phyloP scores from a whole-genome alignment of 2,797 vertebrate species.

The Simalia tracyae region DNA sequence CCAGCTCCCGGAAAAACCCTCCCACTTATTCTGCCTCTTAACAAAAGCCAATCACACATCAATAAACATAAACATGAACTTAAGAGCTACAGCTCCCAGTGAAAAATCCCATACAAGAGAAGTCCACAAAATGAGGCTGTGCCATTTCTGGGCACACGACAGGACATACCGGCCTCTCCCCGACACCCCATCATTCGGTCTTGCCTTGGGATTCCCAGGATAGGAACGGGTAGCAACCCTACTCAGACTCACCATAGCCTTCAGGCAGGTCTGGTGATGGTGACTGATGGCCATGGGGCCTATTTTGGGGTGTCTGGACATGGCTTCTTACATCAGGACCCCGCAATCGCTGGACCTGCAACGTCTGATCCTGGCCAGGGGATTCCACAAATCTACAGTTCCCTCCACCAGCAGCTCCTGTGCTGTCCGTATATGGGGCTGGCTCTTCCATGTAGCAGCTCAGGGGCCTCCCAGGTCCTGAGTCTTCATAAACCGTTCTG shows the following conservation, averaged over 20 bases:
- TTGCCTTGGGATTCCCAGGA: background rate
- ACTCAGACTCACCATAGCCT: slow-evolving; percentile 80
- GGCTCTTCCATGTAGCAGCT: slow-evolving; percentile 96
- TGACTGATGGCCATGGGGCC: slow-evolving; percentile 91
- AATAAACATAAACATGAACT: background rate
- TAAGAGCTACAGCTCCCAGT: background rate
- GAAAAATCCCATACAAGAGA: background rate
- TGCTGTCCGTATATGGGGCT: slow-evolving; percentile 89
- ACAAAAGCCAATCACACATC: background rate
- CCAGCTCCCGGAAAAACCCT: background rate
- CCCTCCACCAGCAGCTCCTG: slow-evolving; percentile 89
- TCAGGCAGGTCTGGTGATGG: slow-evolving; percentile 95
- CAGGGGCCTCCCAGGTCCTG: slow-evolving; percentile 81
- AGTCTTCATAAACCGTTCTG: slow-evolving; percentile 87
- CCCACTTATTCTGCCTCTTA: background rate
- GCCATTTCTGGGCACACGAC: background rate
- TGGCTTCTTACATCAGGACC: slow-evolving; percentile 86
- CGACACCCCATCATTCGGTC: background rate
- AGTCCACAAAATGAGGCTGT: background rate
- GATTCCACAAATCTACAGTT: slow-evolving; percentile 88
- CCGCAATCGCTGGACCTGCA: slow-evolving; percentile 88
- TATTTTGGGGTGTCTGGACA: slow-evolving; percentile 89
- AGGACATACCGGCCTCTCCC: background rate
- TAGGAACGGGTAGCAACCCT: background rate
- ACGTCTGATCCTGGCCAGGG: slow-evolving; percentile 87